These are phyloP conservation scores for Drosophila guanche DNA, from an alignment of 1,140 invertebrate genomes.

Conservation along the genomic window DNA sequence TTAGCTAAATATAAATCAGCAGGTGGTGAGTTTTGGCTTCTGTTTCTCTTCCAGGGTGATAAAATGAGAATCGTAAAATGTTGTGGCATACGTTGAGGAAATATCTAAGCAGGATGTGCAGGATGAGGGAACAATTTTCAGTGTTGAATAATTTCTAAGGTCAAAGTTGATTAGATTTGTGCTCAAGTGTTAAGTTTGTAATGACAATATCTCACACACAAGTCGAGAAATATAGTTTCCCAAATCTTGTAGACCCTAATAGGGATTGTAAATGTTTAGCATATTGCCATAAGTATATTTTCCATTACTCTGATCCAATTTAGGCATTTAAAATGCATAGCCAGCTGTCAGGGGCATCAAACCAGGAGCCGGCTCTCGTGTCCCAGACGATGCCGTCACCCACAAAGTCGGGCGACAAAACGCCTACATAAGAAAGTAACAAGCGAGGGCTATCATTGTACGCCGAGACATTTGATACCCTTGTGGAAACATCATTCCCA, in stretches of 20 bases:
- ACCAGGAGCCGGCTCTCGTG: slow-evolving; percentile 12
- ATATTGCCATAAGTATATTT: slow-evolving; percentile 27
- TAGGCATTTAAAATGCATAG: slow-evolving; percentile 68
- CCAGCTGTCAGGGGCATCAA: slow-evolving; percentile 27
- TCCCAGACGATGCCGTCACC: slow-evolving; percentile 45
- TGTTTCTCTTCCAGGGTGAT: slow-evolving; percentile 17
- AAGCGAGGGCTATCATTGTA: no score
- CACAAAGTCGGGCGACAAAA: slow-evolving; percentile 22
- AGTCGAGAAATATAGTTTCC: no score
- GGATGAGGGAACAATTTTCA: not conserved
- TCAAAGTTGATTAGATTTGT: no score
- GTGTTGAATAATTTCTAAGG: no score
- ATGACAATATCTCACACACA: slow-evolving; percentile 7
- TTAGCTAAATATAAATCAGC: slow-evolving; percentile 71
- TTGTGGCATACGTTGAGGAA: not conserved
- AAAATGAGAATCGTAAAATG: slow-evolving; percentile 8
- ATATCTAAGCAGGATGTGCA: not conserved
- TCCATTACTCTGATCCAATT: slow-evolving; percentile 50
- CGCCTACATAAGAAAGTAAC: slow-evolving; percentile 18
- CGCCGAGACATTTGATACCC: no score
- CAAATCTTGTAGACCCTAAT: no score
- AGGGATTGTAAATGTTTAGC: no score
- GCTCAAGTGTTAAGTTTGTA: not conserved
- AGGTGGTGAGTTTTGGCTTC: slow-evolving; percentile 59
- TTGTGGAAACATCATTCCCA: no score